Percentiles rank a stretch among this genome's conserved stretches.
phyloP scores from a whole-genome alignment of 2,888 invertebrate genomes.

The Xestia rhomboidea region DNA sequence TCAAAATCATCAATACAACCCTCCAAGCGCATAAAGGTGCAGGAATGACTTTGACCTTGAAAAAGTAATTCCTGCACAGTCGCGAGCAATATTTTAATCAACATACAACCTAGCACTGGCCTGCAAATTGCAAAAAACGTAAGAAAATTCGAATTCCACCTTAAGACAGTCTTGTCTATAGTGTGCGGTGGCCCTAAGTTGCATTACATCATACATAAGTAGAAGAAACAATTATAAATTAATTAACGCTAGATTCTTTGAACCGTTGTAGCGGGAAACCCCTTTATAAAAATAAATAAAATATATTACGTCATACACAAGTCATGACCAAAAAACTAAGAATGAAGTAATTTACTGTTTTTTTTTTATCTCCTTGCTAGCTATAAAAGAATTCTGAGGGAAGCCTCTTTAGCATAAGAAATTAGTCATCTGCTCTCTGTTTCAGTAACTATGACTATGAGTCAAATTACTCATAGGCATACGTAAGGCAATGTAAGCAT shows the following conservation, averaged over 20 bases:
- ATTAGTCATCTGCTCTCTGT: not conserved
- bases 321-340: not conserved
- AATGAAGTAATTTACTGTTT: not conserved
- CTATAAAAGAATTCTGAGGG: not conserved
- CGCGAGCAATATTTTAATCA: no score
- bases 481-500: constrained; percentile 1
- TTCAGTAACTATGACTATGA: not conserved
- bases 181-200: no score
- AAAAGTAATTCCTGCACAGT: no score
- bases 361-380: not conserved
- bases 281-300: not conserved
- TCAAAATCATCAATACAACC: no score
- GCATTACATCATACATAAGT: not conserved
- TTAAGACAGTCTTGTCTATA: no score
- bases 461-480: not conserved
- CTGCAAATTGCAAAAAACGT: no score
- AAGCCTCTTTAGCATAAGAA: not conserved
- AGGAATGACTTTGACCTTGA: no score
- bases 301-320: not conserved
- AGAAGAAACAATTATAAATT: not conserved
- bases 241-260: not conserved
- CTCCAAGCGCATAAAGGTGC: no score
- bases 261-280: not conserved
- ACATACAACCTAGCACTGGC: no score
- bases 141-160: no score